A percentile compares a stretch with the other conserved stretches of the same genome.
Conservation (phyloP, 2,113 vertebrate species). For the Clarias gariepinus region DNA sequence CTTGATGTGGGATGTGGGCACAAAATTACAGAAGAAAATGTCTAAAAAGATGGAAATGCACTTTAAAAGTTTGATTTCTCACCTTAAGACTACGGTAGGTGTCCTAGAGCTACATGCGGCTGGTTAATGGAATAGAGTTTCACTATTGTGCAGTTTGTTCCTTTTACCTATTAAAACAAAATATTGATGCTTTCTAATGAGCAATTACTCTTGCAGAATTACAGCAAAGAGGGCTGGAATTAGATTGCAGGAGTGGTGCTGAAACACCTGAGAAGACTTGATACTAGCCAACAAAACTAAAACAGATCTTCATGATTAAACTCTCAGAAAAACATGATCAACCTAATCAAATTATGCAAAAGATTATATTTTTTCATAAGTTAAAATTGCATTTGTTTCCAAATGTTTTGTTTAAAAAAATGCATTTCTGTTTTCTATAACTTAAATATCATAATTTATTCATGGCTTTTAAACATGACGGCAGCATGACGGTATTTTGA, state of each 20-base stretch:
- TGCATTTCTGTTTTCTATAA: not conserved
- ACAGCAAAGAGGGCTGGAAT: slow-evolving; percentile 17
- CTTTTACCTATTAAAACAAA: not conserved
- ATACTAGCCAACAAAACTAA: slow-evolving; percentile 29
- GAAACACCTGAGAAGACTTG: slow-evolving; percentile 36
- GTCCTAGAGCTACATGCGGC: not conserved
- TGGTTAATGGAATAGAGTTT: too few relatives aligned
- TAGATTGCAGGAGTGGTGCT: slow-evolving; percentile 13
- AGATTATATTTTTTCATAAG: not conserved
- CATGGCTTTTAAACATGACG: not conserved
- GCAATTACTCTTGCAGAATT: slow-evolving; percentile 1
- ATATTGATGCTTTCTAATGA: not conserved
- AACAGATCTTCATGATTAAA: not conserved
- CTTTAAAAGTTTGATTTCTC: slow-evolving; percentile 27
- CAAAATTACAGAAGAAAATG: not conserved
- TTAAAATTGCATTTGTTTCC: not conserved
- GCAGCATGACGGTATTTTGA: not conserved
- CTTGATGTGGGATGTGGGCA: slow-evolving; percentile 28
- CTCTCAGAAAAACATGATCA: not conserved
- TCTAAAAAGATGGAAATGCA: slow-evolving; percentile 32
- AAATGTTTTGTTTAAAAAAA: not conserved
- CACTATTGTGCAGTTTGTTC: not conserved
- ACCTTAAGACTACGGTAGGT: slow-evolving; percentile 29
- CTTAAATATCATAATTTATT: not conserved
- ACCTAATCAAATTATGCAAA: too few relatives aligned